phyloP scores from a whole-genome alignment of 1,140 invertebrate genomes.

The Eubasilissa regina region DNA sequence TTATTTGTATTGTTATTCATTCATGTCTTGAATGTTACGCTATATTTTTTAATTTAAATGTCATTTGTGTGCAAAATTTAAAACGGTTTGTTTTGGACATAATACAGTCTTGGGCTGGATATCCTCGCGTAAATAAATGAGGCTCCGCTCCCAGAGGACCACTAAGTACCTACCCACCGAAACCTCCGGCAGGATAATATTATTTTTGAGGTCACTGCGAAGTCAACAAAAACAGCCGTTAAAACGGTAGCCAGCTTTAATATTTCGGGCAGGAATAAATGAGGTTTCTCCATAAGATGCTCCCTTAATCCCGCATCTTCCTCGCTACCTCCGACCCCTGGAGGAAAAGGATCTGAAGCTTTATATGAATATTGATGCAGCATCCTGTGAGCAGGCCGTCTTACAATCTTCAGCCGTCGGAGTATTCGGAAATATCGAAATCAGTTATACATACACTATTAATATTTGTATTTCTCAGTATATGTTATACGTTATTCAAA shows the following conservation, averaged over 20 bases:
- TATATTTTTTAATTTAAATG: constrained; percentile 11
- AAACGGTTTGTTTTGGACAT: background rate
- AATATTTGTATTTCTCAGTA: too few relatives aligned
- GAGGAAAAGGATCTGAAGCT: constrained; percentile 26
- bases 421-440: background rate
- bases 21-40: background rate
- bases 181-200: constrained; percentile 33
- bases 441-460: background rate
- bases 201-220: constrained; percentile 42
- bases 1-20: too few relatives aligned
- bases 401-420: background rate
- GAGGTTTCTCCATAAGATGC: constrained; percentile 29
- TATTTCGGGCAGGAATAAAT: constrained; percentile 44
- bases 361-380: constrained; percentile 47
- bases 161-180: constrained; percentile 23
- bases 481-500: too few relatives aligned
- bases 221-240: constrained; percentile 49
- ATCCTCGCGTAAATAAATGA: constrained; percentile 40
- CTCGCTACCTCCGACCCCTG: background rate
- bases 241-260: constrained; percentile 46
- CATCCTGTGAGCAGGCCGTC: background rate
- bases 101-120: background rate
- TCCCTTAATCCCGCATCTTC: constrained; percentile 25
- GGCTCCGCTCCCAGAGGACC: constrained; percentile 11
- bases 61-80: constrained; percentile 3